These are phyloP conservation scores for Drosophila willistoni DNA, from an alignment of 1,140 invertebrate genomes.

Conservation along the genomic window DNA sequence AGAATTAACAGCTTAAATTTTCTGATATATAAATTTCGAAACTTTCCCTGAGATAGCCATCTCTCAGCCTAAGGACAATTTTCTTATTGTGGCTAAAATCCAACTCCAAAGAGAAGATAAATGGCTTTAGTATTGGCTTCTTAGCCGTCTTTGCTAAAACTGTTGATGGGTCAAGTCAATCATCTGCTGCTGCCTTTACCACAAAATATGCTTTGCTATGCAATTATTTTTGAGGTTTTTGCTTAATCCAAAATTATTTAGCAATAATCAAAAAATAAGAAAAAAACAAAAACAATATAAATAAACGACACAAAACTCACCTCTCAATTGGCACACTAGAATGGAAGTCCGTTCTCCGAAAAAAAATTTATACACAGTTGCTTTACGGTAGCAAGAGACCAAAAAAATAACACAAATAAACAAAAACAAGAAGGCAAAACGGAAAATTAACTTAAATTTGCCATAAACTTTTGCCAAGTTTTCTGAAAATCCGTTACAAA, in stretches of 20 bases:
- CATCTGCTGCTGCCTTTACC: slow-evolving; percentile 2
- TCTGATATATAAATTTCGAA: too few relatives aligned
- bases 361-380: slow-evolving; percentile 18
- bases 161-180: slow-evolving; percentile 10
- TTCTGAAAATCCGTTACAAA: slow-evolving; percentile 63
- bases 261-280: slow-evolving; percentile 37
- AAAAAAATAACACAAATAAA: slow-evolving; percentile 21
- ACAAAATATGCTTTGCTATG: slow-evolving; percentile 3
- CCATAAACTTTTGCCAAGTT: slow-evolving; percentile 55
- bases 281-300: not conserved
- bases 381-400: slow-evolving; percentile 15
- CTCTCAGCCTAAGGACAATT: too few relatives aligned
- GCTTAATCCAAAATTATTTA: slow-evolving; percentile 31
- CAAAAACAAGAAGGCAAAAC: slow-evolving; percentile 40
- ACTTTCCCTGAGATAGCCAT: too few relatives aligned
- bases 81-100: too few relatives aligned
- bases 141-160: not conserved
- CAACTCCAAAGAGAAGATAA: not conserved
- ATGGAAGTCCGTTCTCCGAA: slow-evolving; percentile 9
- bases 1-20: too few relatives aligned
- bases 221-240: slow-evolving; percentile 7
- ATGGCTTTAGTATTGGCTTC: not conserved
- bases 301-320: slow-evolving; percentile 24
- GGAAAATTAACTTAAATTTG: slow-evolving; percentile 13
- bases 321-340: slow-evolving; percentile 8